These are phyloP conservation scores for Forbesichthys papilliferus DNA, from an alignment of 2,113 vertebrate species.

Conservation along the genomic window DNA sequence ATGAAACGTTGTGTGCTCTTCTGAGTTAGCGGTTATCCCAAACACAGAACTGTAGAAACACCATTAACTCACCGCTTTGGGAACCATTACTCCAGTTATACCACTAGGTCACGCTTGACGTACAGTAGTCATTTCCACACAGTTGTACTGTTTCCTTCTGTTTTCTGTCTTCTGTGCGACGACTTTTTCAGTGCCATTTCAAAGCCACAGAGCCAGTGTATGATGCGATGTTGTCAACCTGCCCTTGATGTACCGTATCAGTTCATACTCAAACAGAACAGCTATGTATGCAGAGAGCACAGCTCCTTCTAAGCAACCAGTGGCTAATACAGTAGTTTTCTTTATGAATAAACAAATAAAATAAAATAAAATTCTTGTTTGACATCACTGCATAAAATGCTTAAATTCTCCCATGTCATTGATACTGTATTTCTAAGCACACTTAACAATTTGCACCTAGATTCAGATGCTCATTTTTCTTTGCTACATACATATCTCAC, in stretches of 20 bases:
- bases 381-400: conserved; percentile 51
- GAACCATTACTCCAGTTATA: too few relatives aligned
- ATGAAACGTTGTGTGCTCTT: not conserved
- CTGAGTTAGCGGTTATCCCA: not conserved
- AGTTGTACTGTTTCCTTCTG: conserved; percentile 9
- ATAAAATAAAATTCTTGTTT: too few relatives aligned
- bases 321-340: conserved; percentile 29
- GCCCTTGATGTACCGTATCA: conserved; percentile 33
- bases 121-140: not conserved
- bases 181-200: conserved; percentile 41
- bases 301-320: conserved; percentile 45
- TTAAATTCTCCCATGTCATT: conserved; percentile 52
- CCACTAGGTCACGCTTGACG: not conserved
- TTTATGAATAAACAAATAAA: conserved; percentile 29
- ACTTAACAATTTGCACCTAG: conserved; percentile 8
- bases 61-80: too few relatives aligned
- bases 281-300: conserved; percentile 5
- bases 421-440: conserved; percentile 26
- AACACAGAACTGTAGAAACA: too few relatives aligned
- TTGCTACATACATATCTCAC: too few relatives aligned
- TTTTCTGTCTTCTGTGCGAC: conserved; percentile 10
- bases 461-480: not conserved
- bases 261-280: conserved; percentile 43
- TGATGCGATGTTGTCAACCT: conserved; percentile 39
- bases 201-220: conserved; percentile 10